phyloP scores from a whole-genome alignment of 2,113 vertebrate species.

The Emydocephalus ijimae region DNA sequence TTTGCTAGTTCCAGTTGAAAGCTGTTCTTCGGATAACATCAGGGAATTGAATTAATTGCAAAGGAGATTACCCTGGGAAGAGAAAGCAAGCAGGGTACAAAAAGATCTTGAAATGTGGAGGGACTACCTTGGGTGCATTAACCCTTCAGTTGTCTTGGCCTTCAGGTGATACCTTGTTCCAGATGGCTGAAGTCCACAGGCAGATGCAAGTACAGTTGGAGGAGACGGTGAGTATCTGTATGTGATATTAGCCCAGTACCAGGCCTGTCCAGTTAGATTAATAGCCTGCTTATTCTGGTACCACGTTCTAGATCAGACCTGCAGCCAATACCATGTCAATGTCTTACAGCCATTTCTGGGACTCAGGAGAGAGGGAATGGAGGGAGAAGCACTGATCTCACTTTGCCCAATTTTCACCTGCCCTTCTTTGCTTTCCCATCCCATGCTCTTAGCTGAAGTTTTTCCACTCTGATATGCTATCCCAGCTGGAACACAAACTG shows the following conservation, averaged over 20 bases:
- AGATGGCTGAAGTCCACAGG: slow-evolving; percentile 85
- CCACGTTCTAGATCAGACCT: neutral
- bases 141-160: neutral
- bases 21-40: neutral
- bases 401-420: neutral
- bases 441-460: slow-evolving; percentile 71
- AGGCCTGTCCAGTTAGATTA: neutral
- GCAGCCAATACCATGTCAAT: neutral
- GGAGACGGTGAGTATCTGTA: slow-evolving; percentile 72
- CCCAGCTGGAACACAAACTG: slow-evolving; percentile 81
- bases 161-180: slow-evolving; percentile 81
- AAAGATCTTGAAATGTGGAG: neutral
- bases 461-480: slow-evolving; percentile 81
- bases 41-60: slow-evolving; percentile 5
- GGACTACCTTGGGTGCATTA: neutral
- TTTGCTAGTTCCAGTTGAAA: neutral
- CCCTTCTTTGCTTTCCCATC: neutral
- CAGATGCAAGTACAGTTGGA: slow-evolving; percentile 85
- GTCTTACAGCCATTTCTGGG: neutral
- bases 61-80: slow-evolving; percentile 25
- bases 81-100: neutral
- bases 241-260: neutral
- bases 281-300: neutral
- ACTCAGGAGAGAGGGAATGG: neutral
- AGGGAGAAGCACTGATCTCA: neutral